Base-by-base conservation (phyloP, 2,797 vertebrate genomes). In the Salmo trutta region DNA sequence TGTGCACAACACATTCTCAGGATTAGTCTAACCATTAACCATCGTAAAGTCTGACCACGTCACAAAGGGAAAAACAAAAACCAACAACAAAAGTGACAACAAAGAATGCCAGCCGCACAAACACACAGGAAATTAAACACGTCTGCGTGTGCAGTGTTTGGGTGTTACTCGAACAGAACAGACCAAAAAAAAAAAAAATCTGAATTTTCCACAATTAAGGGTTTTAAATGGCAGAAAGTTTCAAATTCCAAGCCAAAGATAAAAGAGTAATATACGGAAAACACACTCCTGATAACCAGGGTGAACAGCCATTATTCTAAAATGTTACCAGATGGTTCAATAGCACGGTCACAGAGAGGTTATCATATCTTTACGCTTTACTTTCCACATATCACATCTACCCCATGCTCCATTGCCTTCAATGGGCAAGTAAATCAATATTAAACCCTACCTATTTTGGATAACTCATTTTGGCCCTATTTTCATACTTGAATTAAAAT, bases 291-390 rank as follows among this genome's bases (percentile, higher is more conserved):
- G 84, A 94, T 93, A 92, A 88, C 87, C 82, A 79, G 81, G 79
- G 86, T 90, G 87, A 84, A 85, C 80, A 70, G 85, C 84, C 86
- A 93, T 93, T 92, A 90, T 84, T 73, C 74, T 76, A 83, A 91
- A 94, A 80, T 90, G 90, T 82, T 93, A 56, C 91, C 93, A 93
- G 83, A 91, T 91, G 90, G 74, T 79, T 81, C 79, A 59, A 80
- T 79, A 82, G 83, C 81, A 82, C 70, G 70, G 82, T 89, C 80
- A 82, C 76, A 77, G 78, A 81, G 82, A 85, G 84, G 79, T 89
- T 89, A 89, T 88, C 82, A 70, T 79, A 84, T 83, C 36, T 66
- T 78, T 75, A 27, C 72, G 75, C 77, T 85, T 83, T 53, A 77
- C 59, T 82, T 80, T 85, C 33, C 79, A 79, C 54, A 47, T 56